These are phyloP conservation scores for Neoascia interrupta DNA, from an alignment of 2,888 invertebrate species.

Conservation along the genomic window DNA sequence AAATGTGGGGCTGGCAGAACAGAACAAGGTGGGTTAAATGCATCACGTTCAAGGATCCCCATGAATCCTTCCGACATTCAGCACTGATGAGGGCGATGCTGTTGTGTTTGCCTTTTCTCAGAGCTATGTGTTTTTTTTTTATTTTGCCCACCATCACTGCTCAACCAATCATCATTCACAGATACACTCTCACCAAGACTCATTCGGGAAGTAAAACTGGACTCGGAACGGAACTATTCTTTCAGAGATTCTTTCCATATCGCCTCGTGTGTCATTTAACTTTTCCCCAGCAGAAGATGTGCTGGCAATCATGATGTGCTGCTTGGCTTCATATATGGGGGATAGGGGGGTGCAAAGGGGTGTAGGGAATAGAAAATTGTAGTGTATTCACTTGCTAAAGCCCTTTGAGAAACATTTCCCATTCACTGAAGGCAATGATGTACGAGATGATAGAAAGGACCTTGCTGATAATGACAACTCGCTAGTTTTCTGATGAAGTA, in stretches of 20 bases:
- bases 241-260: constrained; percentile 31
- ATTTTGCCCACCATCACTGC: background rate
- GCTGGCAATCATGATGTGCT: constrained; percentile 38
- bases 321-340: background rate
- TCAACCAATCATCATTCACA: constrained; percentile 24
- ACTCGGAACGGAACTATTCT: constrained; percentile 42
- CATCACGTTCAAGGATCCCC: constrained; percentile 47
- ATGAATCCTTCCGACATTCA: constrained; percentile 32
- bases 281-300: constrained; percentile 35
- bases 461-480: constrained; percentile 39
- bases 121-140: background rate
- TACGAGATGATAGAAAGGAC: constrained; percentile 39
- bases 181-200: background rate
- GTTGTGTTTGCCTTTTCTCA: constrained; percentile 27
- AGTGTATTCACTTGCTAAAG: constrained; percentile 32
- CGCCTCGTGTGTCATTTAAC: constrained; percentile 44
- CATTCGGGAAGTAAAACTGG: constrained; percentile 23
- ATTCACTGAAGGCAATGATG: constrained; percentile 46
- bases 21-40: constrained; percentile 45
- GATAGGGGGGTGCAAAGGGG: background rate
- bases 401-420: constrained; percentile 43
- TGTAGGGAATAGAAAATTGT: constrained; percentile 1
- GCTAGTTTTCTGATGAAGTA: constrained; percentile 26
- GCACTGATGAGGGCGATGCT: constrained; percentile 6
- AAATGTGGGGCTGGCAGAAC: background rate